Evolutionary conservation across 2,888 invertebrate species (phyloP).

Genomic region (Drosophila neotestacea): DNA sequence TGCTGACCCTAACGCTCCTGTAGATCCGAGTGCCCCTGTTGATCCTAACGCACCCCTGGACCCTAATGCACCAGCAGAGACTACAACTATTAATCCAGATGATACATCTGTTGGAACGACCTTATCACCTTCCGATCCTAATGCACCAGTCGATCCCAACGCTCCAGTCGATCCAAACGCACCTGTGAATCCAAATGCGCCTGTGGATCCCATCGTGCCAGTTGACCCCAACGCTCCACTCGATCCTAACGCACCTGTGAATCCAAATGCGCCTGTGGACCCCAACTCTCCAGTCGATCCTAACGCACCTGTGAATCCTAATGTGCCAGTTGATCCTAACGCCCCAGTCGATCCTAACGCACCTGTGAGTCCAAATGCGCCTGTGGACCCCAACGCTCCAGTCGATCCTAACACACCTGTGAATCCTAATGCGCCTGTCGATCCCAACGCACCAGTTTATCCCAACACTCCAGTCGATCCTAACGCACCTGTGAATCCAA

Average conservation of each 20-base stretch:
- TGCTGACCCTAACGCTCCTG: constrained; percentile 29
- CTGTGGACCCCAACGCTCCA: neutral
- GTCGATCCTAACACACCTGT: constrained; percentile 18
- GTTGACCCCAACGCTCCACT: constrained; percentile 8
- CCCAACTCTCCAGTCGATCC: constrained; percentile 23
- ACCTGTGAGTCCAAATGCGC: constrained; percentile 7
- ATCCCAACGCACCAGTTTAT: constrained; percentile 17
- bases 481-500: constrained; percentile 17
- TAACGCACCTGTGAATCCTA: constrained; percentile 7
- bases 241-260: constrained; percentile 27
- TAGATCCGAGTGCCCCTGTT: constrained; percentile 2
- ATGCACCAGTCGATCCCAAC: constrained; percentile 14
- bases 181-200: constrained; percentile 20
- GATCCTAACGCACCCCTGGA: constrained; percentile 22
- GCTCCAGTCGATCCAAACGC: constrained; percentile 10
- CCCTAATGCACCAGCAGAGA: constrained; percentile 30
- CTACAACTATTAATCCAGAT: constrained; percentile 14
- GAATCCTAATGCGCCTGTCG: neutral
- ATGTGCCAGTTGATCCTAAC: constrained; percentile 10
- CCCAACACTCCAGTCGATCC: constrained; percentile 37
- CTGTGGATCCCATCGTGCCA: constrained; percentile 34
- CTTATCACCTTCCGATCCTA: constrained; percentile 39
- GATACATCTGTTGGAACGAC: constrained; percentile 27
- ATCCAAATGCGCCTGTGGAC: constrained; percentile 24
- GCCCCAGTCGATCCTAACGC: neutral